Evolutionary conservation across 2,888 invertebrate species (phyloP), one percentile per base, ranked within the genome.

Genomic region (Xanthostigma xanthostigma): DNA sequence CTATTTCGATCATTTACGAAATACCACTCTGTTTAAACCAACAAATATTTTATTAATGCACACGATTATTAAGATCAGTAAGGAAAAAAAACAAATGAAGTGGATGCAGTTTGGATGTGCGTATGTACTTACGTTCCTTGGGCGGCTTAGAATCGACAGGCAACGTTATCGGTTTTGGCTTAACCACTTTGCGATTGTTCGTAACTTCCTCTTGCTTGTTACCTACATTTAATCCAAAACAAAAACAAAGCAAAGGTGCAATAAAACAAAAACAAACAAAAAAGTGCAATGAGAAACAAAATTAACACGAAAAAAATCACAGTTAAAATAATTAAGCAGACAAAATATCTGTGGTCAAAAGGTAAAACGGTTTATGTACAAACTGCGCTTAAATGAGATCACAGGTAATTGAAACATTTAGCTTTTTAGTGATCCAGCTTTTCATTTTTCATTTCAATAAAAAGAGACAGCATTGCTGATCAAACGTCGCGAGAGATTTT

Each of bases 131-230:
- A 81, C 79, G 75, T 70, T 79, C 79, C 64, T 75, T 71, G 51
- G 72, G 69, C 50, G 74, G 73, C 61, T 76, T 73, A 57, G 72
- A 70, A 62, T 81, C 81, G 59, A 80, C 75, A 49, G 80, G 78
- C 55, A 81, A 72, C 62, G 76, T 74, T 61, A 81, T 77, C 53
- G 81, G 79, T 67, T 81, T 81, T 58, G 79, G 72, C 69, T 75
- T 76, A 62, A 72, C 52, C 34, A 60, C 54, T 62, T 62, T 62
- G 55, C 58, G 60, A 58, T 61, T 62, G 12, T n/a, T 69, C 45
- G 71, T 70, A 58, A 65, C 67, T 62, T 69, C 68, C 57, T 71
- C 70, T 51, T 70, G 67, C 55, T 60, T 60, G 57, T 63, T 65
- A 60, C 63, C 65, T 64, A 27, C 10, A 41, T 40, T 9, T 40